Percentiles rank a stretch among this genome's conserved stretches.
phyloP scores from a whole-genome alignment of 2,797 vertebrate genomes.

The Centroberyx gerrardi region DNA sequence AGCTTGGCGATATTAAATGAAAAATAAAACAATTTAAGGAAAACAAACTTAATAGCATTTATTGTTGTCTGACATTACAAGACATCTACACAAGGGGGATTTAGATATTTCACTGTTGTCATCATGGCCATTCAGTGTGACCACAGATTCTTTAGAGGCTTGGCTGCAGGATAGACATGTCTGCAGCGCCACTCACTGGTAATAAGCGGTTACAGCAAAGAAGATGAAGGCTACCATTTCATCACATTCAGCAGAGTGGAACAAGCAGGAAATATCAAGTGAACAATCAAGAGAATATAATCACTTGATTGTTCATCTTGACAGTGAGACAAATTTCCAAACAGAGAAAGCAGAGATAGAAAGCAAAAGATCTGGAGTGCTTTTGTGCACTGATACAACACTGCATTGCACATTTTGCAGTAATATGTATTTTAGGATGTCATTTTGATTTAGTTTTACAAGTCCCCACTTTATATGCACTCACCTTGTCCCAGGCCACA shows the following conservation, averaged over 20 bases:
- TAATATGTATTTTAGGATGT: no score
- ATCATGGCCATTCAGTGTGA: neutral
- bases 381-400: no score
- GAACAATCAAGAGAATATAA: no score
- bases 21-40: constrained; percentile 11
- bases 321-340: neutral
- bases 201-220: constrained; percentile 12
- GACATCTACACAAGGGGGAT: neutral
- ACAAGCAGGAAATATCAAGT: neutral
- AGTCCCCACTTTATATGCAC: no score
- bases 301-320: neutral
- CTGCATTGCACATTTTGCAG: neutral
- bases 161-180: neutral
- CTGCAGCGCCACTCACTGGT: constrained; percentile 47
- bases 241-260: neutral
- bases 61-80: neutral
- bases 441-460: no score
- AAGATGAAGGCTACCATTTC: neutral
- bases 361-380: no score
- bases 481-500: no score
- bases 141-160: neutral
- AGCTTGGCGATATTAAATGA: neutral
- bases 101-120: neutral
- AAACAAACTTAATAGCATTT: neutral
- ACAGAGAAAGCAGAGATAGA: neutral